phyloP scores from a whole-genome alignment of 1,140 invertebrate species.

The Halictus rubicundus region DNA sequence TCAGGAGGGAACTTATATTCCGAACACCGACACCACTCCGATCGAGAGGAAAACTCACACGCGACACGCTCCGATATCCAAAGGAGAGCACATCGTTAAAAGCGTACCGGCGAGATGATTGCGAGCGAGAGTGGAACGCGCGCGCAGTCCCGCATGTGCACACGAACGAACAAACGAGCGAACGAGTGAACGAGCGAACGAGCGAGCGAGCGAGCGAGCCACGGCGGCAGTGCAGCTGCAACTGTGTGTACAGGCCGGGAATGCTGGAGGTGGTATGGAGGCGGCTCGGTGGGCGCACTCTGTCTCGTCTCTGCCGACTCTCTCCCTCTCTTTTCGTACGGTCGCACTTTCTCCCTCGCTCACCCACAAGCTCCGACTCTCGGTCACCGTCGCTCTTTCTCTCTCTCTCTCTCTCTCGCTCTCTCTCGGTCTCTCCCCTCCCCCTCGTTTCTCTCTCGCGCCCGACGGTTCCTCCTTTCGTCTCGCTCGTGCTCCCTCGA shows the following conservation, averaged over 20 bases:
- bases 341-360: constrained; percentile 5
- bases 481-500: neutral
- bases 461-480: neutral
- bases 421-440: no score
- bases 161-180: constrained; percentile 46
- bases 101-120: constrained; percentile 42
- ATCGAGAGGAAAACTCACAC: constrained; percentile 29
- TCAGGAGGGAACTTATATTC: neutral
- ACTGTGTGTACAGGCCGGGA: constrained; percentile 75
- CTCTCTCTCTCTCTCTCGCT: neutral
- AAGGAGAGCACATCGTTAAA: constrained; percentile 47
- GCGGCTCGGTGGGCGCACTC: constrained; percentile 65
- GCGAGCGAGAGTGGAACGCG: constrained; percentile 49
- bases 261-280: constrained; percentile 75
- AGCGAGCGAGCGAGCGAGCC: constrained; percentile 40
- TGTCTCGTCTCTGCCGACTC: constrained; percentile 51
- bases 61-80: constrained; percentile 30
- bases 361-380: neutral
- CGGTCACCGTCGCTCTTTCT: constrained; percentile 5
- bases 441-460: neutral
- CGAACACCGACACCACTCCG: neutral
- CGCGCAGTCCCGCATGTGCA: constrained; percentile 63
- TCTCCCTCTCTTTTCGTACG: neutral
- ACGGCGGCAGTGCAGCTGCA: constrained; percentile 74
- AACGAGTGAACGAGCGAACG: neutral